A percentile compares a stretch with the other conserved stretches of the same genome.
These are phyloP conservation scores for Gonocerus acuteangulatus DNA, from an alignment of 2,888 invertebrate species.

Conservation along the genomic window DNA sequence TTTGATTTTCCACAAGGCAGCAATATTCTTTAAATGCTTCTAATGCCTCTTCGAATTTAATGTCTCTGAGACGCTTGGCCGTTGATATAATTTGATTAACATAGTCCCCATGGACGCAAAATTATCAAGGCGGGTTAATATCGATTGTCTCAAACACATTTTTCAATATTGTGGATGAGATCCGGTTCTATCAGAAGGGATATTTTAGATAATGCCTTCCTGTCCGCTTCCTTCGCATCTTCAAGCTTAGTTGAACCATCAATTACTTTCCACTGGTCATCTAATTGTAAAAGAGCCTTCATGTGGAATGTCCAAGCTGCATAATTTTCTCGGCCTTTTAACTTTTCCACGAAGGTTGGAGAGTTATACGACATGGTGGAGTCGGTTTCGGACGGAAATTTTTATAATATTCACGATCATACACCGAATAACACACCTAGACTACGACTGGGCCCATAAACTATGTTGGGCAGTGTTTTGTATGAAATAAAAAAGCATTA, in stretches of 20 bases:
- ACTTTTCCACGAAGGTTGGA: not conserved
- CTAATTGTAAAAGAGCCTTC: conserved; percentile 6
- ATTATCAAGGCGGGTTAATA: not conserved
- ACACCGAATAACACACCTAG: too few relatives aligned
- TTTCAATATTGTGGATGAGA: not conserved
- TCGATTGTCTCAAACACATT: not conserved
- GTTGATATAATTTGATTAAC: not conserved
- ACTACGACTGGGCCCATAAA: too few relatives aligned
- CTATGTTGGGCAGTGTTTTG: too few relatives aligned
- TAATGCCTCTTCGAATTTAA: not conserved
- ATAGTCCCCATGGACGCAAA: not conserved
- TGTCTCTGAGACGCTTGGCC: not conserved
- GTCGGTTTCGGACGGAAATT: too few relatives aligned
- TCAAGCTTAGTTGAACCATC: not conserved
- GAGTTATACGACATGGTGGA: too few relatives aligned
- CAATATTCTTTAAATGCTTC: too few relatives aligned
- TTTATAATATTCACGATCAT: too few relatives aligned
- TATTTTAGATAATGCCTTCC: not conserved
- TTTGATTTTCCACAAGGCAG: too few relatives aligned
- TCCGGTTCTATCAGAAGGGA: not conserved
- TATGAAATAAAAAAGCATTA: too few relatives aligned
- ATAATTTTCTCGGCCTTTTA: conserved; percentile 23
- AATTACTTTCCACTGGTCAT: conserved; percentile 19
- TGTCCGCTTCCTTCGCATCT: not conserved
- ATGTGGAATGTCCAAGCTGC: conserved; percentile 12